These are phyloP conservation scores for Rambutsinella grinnellia DNA, from an alignment of 2,888 invertebrate genomes.

Conservation along the genomic window DNA sequence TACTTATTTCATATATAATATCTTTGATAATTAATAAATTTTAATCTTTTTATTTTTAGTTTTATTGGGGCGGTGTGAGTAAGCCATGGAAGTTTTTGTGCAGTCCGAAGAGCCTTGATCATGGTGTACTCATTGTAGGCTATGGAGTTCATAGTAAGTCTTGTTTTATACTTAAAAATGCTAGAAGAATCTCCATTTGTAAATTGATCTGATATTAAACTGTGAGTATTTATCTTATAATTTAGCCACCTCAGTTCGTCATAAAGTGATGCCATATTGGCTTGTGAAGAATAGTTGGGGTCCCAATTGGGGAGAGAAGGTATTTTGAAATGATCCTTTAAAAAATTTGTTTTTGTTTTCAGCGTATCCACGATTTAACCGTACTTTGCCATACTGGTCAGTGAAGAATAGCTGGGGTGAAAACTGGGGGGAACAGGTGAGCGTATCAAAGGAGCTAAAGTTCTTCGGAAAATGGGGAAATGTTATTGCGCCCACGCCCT, in stretches of 20 bases:
- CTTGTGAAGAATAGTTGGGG: slow-evolving; percentile 73
- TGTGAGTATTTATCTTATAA: too few relatives aligned
- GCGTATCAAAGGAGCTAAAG: too few relatives aligned
- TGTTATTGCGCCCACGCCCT: too few relatives aligned
- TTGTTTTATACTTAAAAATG: slow-evolving; percentile 14
- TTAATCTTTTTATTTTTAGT: slow-evolving; percentile 73
- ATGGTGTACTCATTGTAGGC: slow-evolving; percentile 96
- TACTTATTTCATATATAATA: neutral
- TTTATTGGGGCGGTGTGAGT: slow-evolving; percentile 94
- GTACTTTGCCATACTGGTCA: slow-evolving; percentile 89
- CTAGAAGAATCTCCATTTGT: slow-evolving; percentile 2
- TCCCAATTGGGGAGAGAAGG: slow-evolving; percentile 71
- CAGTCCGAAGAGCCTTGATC: slow-evolving; percentile 82
- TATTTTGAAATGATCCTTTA: slow-evolving; percentile 62
- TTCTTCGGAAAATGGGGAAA: too few relatives aligned
- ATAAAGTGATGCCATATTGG: slow-evolving; percentile 70
- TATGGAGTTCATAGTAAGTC: slow-evolving; percentile 83
- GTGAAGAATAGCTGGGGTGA: slow-evolving; percentile 96
- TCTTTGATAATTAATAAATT: neutral
- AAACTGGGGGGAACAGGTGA: slow-evolving; percentile 88
- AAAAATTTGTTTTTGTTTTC: slow-evolving; percentile 69
- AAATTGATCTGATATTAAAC: too few relatives aligned
- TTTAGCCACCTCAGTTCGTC: slow-evolving; percentile 66
- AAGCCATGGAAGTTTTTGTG: slow-evolving; percentile 91
- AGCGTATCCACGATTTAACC: slow-evolving; percentile 86